phyloP scores from a whole-genome alignment of 2,113 vertebrate genomes.

The Hiodon tergisus region DNA sequence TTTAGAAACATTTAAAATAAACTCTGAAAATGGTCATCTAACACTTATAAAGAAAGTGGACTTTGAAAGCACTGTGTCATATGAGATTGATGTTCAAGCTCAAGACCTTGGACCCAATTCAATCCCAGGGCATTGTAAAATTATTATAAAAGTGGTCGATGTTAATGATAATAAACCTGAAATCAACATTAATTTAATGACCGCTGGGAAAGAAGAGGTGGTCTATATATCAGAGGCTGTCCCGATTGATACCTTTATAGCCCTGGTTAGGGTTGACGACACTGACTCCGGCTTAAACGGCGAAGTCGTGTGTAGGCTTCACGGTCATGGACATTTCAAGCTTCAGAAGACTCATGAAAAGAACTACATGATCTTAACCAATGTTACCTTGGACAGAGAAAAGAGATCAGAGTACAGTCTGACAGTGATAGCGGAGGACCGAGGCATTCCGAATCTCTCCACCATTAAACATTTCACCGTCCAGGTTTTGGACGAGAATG shows the following conservation, averaged over 20 bases:
- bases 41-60: constrained; percentile 88
- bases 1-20: constrained; percentile 84
- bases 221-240: constrained; percentile 88
- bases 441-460: constrained; percentile 83
- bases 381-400: constrained; percentile 86
- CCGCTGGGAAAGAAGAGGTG: constrained; percentile 82
- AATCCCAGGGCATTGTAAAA: constrained; percentile 93
- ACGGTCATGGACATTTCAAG: constrained; percentile 90
- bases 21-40: constrained; percentile 81
- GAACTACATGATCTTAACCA: constrained; percentile 94
- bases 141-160: constrained; percentile 88
- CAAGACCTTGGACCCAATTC: constrained; percentile 95
- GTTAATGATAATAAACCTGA: constrained; percentile 97
- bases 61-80: constrained; percentile 79
- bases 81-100: constrained; percentile 90
- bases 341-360: constrained; percentile 92
- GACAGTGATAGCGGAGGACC: constrained; percentile 91
- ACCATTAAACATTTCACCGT: constrained; percentile 93
- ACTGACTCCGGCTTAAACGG: constrained; percentile 86
- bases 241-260: constrained; percentile 85
- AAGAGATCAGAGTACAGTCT: constrained; percentile 92
- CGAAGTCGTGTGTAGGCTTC: constrained; percentile 81
- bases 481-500: constrained; percentile 89
- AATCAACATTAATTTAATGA: constrained; percentile 92
- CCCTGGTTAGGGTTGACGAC: constrained; percentile 88